Base-by-base conservation (phyloP, 2,888 invertebrate species). In the Philaethria dido region DNA sequence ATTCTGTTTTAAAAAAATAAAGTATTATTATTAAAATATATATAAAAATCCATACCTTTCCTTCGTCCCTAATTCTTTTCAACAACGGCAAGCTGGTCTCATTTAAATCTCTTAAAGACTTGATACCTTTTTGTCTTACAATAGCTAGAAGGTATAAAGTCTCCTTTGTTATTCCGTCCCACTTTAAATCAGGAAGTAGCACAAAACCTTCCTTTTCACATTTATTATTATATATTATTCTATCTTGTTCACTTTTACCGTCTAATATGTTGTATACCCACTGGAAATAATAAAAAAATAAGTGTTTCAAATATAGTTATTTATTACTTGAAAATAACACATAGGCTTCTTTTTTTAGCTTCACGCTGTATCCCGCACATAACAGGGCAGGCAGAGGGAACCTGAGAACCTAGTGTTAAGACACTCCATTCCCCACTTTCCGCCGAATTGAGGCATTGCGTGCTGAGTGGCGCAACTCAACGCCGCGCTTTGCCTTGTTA, bases 181-280 rank as follows among this genome's bases (percentile, higher is more conserved):
- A 99, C 87, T 99, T 99, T 66, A 99, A 92, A 88, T 99, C 99
- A 0, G 98, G 98, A 0, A 98, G 80, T 14, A 99, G 86, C 14
- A 99, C 92, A 83, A 99, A 99, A 0, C 99, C 99, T 71, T 88
- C 95, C 52, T 94, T 94, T 1, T 96, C 94, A 81, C 97, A 95
- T 76, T 83, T 83, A 75, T 94, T 93, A 5, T 93, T 77, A 82
- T 95, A 96, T 6, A 98, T 93, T 57, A 99, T 95, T 72, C 98
- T 94, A 25, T 99, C 99, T 2, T 93, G 92, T 92, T 99, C 99
- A 55, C 96, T 95, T 83, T 97, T 97, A 78, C 98, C 98, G 65
- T 98, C 97, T 62, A 99, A 86, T 71, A 99, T 98, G 85, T 99
- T 99, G 85, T 97, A 97, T 0, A 99, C 97, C 99, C 99, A 99